Evolutionary conservation across 23 tunicate genomes (phyloP), one percentile per base, ranked within the genome.

Genomic region (Styela clava): DNA sequence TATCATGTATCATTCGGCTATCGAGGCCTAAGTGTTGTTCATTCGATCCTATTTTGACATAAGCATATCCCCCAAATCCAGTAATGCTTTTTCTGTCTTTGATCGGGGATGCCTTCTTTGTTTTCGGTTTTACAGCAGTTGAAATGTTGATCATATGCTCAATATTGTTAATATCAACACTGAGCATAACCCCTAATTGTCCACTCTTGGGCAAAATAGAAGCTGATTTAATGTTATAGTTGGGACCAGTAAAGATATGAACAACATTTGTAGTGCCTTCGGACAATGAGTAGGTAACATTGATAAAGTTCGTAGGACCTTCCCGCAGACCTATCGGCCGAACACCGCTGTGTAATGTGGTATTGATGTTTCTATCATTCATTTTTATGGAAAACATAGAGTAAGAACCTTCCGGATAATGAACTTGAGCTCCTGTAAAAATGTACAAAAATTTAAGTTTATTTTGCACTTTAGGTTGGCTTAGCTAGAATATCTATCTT

Each of bases 401-500:
- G 81, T 76, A 76, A 26, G 69, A n/a, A 52, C 81, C 81, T 76
- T 76, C 81, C 0, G 81, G 81, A 37, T 76, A 76, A 12, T 25
- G 27, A 0, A 76, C 52, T 23, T 76, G 81, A 25, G 81, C 81
- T 2, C 81, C 81, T 76, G 65, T 16, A 18, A 30, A 71, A 28
- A 44, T 44, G 12, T n/a, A n/a, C n/a, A n/a, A n/a, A n/a, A n/a
- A n/a, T n/a, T n/a, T n/a, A n/a, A n/a, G n/a, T n/a, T n/a, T n/a
- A n/a, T n/a, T n/a, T n/a, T n/a, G n/a, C n/a, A n/a, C n/a, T n/a
- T n/a, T n/a, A n/a, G n/a, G n/a, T n/a, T n/a, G n/a, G n/a, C n/a
- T n/a, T n/a, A n/a, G n/a, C n/a, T n/a, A n/a, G n/a, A n/a, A n/a
- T n/a, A n/a, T n/a, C n/a, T n/a, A n/a, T n/a, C n/a, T n/a, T n/a